Conservation (phyloP, 1,140 invertebrate genomes). For the Periplaneta americana region DNA sequence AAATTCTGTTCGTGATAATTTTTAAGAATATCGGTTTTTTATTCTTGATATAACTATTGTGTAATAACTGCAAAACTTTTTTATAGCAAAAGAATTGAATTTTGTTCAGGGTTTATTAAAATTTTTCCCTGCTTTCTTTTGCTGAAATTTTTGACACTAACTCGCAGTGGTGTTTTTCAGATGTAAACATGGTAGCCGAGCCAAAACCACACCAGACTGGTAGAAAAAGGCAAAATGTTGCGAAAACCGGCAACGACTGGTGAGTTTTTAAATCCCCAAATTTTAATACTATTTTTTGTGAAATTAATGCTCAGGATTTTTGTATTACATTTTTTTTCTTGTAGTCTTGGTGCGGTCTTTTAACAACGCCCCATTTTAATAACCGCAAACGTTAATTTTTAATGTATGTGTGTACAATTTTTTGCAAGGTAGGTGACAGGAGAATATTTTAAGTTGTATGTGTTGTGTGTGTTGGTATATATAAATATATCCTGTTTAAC, state of each 20-base stretch:
- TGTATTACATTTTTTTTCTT: neutral
- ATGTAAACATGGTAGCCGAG: slow-evolving; percentile 79
- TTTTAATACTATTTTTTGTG: slow-evolving; percentile 8
- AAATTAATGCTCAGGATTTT: neutral
- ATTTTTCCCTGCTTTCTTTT: neutral
- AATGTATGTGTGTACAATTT: neutral
- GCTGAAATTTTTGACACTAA: slow-evolving; percentile 4
- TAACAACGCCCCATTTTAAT: neutral
- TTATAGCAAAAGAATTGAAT: neutral
- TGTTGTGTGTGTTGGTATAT: neutral
- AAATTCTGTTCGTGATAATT: no score
- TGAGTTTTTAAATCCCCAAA: slow-evolving; percentile 41
- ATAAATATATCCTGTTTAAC: neutral
- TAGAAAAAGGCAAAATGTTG: slow-evolving; percentile 69
- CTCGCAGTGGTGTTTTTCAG: slow-evolving; percentile 41
- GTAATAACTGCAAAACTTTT: neutral
- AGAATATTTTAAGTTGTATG: neutral
- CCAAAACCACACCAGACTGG: slow-evolving; percentile 78
- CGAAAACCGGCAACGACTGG: slow-evolving; percentile 77
- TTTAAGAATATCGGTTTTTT: neutral
- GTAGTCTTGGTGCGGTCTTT: neutral
- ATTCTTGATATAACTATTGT: neutral
- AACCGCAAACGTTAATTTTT: neutral
- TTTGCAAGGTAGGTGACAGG: neutral
- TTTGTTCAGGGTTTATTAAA: neutral